A percentile compares a stretch with the other conserved stretches of the same genome.
phyloP scores from a whole-genome alignment of 1,140 invertebrate species.

The Solenopsis invicta region DNA sequence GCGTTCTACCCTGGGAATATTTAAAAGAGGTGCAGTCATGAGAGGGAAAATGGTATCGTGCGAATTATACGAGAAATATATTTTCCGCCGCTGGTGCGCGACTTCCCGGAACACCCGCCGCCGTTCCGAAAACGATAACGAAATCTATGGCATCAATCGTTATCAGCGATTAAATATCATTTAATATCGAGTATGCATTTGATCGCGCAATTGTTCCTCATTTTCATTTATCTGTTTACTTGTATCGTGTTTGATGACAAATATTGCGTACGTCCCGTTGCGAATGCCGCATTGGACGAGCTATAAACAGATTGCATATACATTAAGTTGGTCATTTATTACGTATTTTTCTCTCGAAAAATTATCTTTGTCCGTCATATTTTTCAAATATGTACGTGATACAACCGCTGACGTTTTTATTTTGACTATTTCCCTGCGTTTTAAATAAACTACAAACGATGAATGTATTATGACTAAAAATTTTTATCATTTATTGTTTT shows the following conservation, averaged over 20 bases:
- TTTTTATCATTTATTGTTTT: background rate
- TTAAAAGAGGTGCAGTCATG: conserved; percentile 6
- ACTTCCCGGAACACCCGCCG: background rate
- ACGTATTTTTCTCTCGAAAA: conserved; percentile 12
- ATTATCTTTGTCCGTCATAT: background rate
- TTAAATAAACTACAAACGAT: conserved; percentile 3
- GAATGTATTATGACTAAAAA: background rate
- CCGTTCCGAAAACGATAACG: background rate
- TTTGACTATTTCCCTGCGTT: background rate
- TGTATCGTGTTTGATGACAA: conserved; percentile 52
- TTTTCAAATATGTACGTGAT: background rate
- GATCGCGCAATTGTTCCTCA: conserved; percentile 49
- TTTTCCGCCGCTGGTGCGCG: background rate
- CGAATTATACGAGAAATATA: conserved; percentile 25
- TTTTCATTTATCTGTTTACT: conserved; percentile 61
- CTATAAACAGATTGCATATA: conserved; percentile 21
- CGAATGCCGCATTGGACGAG: background rate
- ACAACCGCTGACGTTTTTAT: background rate
- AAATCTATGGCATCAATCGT: conserved; percentile 2
- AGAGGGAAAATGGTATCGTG: background rate
- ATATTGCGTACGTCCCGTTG: conserved; percentile 23
- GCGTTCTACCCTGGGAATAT: conserved; percentile 18
- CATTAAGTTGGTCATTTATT: conserved; percentile 31
- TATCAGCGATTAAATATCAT: conserved; percentile 38
- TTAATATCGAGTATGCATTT: conserved; percentile 17